Conservation (phyloP, 1,140 invertebrate species). For the Nixonia krombeini region DNA sequence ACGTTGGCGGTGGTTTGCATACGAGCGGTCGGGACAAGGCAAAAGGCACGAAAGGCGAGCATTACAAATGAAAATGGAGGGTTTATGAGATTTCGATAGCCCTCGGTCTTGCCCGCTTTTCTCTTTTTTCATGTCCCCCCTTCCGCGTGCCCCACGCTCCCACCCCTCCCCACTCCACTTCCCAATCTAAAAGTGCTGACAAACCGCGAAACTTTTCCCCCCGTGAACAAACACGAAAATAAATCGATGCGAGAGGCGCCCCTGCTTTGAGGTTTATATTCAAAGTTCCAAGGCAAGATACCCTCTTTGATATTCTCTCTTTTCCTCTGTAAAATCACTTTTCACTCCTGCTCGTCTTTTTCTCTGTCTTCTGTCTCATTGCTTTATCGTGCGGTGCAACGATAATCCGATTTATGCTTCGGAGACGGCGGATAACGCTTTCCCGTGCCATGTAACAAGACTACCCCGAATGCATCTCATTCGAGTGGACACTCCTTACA, state of each 20-base stretch:
- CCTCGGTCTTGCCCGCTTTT: conserved; percentile 3
- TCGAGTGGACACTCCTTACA: conserved; percentile 39
- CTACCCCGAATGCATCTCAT: conserved; percentile 26
- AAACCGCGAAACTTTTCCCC: conserved; percentile 68
- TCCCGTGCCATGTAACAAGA: conserved; percentile 18
- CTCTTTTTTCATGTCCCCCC: conserved; percentile 24
- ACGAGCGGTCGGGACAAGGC: no score
- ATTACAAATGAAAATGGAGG: conserved; percentile 61
- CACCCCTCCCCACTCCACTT: conserved; percentile 14
- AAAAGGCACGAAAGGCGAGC: conserved; percentile 31
- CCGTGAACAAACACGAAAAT: conserved; percentile 69
- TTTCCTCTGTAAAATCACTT: conserved; percentile 43
- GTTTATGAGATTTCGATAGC: conserved; percentile 65
- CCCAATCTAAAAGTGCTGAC: conserved; percentile 68
- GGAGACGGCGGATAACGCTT: conserved; percentile 21
- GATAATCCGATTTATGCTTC: conserved; percentile 49
- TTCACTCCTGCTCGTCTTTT: conserved; percentile 37
- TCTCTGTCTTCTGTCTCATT: conserved; percentile 23
- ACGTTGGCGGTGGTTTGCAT: no score
- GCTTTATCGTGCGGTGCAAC: conserved; percentile 31
- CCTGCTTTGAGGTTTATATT: conserved; percentile 65
- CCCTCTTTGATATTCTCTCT: conserved; percentile 44
- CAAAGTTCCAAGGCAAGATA: conserved; percentile 59
- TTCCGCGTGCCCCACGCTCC: no score
- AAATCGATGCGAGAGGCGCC: conserved; percentile 60